phyloP scores from a whole-genome alignment of 2,113 vertebrate genomes.

The Tenebrosternarchus preto region DNA sequence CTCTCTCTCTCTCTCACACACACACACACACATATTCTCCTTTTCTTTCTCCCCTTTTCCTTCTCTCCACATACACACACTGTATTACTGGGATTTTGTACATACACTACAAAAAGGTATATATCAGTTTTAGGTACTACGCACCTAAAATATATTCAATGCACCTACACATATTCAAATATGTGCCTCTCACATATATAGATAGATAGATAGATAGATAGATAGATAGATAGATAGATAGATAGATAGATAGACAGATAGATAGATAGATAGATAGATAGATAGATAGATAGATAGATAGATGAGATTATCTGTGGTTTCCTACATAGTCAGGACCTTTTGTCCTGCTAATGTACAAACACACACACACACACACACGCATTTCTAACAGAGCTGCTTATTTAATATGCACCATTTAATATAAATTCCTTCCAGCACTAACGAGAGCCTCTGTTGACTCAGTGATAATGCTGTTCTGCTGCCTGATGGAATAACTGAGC shows the following conservation, averaged over 20 bases:
- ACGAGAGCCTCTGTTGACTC: conserved; percentile 63
- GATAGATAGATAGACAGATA: too few relatives aligned
- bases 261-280: too few relatives aligned
- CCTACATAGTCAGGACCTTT: not conserved
- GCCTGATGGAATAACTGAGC: conserved; percentile 74
- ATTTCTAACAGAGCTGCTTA: conserved; percentile 59
- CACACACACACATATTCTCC: not conserved
- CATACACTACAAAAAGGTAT: not conserved
- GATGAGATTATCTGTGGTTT: too few relatives aligned
- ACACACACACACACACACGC: conserved; percentile 46
- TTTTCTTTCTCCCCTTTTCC: not conserved
- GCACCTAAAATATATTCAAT: too few relatives aligned
- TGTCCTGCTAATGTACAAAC: conserved; percentile 28
- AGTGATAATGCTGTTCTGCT: conserved; percentile 58
- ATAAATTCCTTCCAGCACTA: conserved; percentile 56
- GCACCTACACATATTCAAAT: too few relatives aligned
- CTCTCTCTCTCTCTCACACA: not conserved
- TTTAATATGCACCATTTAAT: conserved; percentile 65
- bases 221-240: too few relatives aligned
- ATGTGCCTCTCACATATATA: too few relatives aligned
- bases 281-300: too few relatives aligned
- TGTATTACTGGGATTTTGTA: conserved; percentile 11
- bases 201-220: too few relatives aligned
- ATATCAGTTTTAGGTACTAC: too few relatives aligned
- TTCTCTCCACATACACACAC: not conserved